Percentiles rank a stretch among this genome's conserved stretches.
Evolutionary conservation across 2,113 vertebrate genomes (phyloP).

Genomic region (Entomyzon cyanotis): DNA sequence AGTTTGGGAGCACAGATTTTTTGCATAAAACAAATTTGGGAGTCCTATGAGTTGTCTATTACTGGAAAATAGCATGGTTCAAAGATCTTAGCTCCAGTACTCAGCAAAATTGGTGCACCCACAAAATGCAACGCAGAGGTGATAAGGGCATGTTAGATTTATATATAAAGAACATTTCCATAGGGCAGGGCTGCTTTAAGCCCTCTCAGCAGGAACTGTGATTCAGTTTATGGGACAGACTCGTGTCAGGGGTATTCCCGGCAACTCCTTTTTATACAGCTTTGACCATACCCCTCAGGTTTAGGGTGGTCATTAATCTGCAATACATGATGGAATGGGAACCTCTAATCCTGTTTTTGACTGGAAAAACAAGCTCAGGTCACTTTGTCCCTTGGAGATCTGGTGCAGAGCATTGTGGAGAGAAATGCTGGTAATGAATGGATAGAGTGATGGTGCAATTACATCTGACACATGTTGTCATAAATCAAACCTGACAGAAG

Average conservation of each 20-base stretch:
- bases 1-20: neutral
- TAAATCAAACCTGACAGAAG: constrained; percentile 50
- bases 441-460: constrained; percentile 4
- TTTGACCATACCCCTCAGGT: neutral
- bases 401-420: neutral
- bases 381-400: neutral
- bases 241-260: neutral
- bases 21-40: neutral
- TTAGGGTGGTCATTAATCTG: neutral
- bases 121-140: neutral
- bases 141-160: neutral
- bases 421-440: neutral
- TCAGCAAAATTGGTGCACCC: neutral
- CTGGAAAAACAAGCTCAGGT: neutral
- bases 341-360: neutral
- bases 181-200: neutral
- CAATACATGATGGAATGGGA: neutral
- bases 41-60: neutral
- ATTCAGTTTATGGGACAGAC: neutral
- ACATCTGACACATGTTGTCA: constrained; percentile 28
- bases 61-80: neutral
- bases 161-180: neutral
- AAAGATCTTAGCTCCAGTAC: neutral
- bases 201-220: neutral
- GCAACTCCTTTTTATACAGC: neutral